These are phyloP conservation scores for Micromussa lordhowensis DNA, from an alignment of 92 coral and sea anemone genomes.

Conservation along the genomic window DNA sequence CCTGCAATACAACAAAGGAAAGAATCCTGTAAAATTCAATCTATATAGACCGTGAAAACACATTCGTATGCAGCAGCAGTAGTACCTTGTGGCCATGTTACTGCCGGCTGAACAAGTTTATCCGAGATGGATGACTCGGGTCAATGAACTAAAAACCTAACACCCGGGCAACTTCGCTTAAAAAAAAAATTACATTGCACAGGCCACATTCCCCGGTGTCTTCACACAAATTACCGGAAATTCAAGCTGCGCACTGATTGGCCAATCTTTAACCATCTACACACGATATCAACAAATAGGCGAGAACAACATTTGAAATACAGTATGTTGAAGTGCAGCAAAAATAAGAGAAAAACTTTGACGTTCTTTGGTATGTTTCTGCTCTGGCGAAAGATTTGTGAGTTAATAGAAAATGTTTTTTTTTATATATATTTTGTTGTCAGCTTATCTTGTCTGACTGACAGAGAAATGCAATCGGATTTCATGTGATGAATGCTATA, in stretches of 20 bases:
- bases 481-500: neutral
- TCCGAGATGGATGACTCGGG: neutral
- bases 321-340: neutral
- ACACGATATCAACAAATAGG: neutral
- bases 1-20: neutral
- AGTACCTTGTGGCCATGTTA: slow-evolving; percentile 21
- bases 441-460: neutral
- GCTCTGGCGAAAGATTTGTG: neutral
- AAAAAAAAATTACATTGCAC: neutral
- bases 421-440: neutral
- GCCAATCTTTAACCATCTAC: neutral
- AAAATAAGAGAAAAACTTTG: neutral
- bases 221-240: slow-evolving; percentile 31
- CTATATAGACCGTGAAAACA: neutral
- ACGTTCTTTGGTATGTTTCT: neutral
- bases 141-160: neutral
- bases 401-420: neutral
- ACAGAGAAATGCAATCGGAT: neutral
- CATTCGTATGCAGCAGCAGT: neutral
- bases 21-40: neutral
- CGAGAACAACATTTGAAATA: neutral
- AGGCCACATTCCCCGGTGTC: slow-evolving; percentile 21
- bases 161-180: neutral
- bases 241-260: slow-evolving; percentile 20
- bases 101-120: neutral